Conservation (phyloP, 2,888 invertebrate species). For the Lacanobia wlatinum region DNA sequence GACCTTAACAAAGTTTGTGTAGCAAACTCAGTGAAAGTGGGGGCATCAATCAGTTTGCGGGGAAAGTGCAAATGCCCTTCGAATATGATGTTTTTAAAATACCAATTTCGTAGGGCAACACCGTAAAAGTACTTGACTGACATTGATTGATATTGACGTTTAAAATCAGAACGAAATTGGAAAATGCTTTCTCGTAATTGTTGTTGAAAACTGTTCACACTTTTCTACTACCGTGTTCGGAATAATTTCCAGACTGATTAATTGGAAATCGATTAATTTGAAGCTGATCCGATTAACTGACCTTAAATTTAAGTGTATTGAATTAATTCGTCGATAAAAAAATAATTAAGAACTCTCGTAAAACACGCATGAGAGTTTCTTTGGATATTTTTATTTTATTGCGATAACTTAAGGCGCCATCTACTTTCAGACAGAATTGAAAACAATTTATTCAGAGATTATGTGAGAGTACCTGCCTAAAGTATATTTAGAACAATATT, state of each 20-base stretch:
- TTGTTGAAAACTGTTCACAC: slow-evolving; percentile 19
- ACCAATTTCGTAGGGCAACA: slow-evolving; percentile 14
- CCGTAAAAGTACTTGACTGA: slow-evolving; percentile 15
- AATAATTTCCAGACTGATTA: slow-evolving; percentile 26
- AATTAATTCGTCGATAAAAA: slow-evolving; percentile 36
- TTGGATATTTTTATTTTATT: background rate
- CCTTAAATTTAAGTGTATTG: slow-evolving; percentile 15
- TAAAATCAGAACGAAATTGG: background rate
- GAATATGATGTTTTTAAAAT: slow-evolving; percentile 43
- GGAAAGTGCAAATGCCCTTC: slow-evolving; percentile 76
- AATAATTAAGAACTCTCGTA: slow-evolving; percentile 28
- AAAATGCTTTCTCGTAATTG: slow-evolving; percentile 6
- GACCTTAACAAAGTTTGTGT: slow-evolving; percentile 75
- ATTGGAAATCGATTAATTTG: slow-evolving; percentile 25
- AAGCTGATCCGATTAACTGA: slow-evolving; percentile 19
- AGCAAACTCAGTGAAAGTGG: slow-evolving; percentile 77
- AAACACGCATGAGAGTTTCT: slow-evolving; percentile 20
- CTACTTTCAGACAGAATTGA: background rate
- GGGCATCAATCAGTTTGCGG: slow-evolving; percentile 73
- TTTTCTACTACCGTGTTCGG: slow-evolving; percentile 3
- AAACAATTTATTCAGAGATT: background rate
- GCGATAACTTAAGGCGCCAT: background rate
- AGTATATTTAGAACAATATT: background rate
- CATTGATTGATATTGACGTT: slow-evolving; percentile 15
- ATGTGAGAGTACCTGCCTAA: background rate